These are phyloP conservation scores for Euura lappo DNA, from an alignment of 1,140 invertebrate species.

Conservation along the genomic window DNA sequence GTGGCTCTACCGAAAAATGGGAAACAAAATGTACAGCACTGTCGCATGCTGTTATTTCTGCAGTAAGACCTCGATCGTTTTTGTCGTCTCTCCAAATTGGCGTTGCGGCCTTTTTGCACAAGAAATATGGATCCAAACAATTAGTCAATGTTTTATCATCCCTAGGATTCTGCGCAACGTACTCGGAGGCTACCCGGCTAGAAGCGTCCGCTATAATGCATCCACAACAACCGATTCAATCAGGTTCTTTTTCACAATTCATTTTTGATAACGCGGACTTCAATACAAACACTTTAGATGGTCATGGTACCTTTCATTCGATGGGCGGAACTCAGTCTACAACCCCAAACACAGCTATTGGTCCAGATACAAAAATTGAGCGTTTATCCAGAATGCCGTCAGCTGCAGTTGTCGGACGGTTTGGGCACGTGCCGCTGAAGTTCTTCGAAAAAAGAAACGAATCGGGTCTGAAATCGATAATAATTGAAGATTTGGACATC, in stretches of 20 bases:
- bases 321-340: conserved; percentile 36
- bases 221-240: conserved; percentile 19
- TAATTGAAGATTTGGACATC: not conserved
- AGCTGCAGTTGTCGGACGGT: not conserved
- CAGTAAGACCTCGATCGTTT: conserved; percentile 35
- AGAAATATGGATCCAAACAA: conserved; percentile 35
- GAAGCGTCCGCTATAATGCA: conserved; percentile 29
- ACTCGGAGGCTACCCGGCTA: conserved; percentile 26
- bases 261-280: conserved; percentile 40
- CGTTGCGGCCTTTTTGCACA: conserved; percentile 29
- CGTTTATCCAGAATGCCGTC: not conserved
- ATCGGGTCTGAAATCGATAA: not conserved
- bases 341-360: conserved; percentile 17
- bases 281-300: conserved; percentile 36
- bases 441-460: not conserved
- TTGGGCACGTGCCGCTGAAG: not conserved
- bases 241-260: conserved; percentile 34
- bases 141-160: conserved; percentile 28
- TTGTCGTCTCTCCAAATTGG: conserved; percentile 32
- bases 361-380: not conserved
- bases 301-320: conserved; percentile 36
- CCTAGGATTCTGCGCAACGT: conserved; percentile 33
- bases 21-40: too few species aligned
- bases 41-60: too few species aligned
- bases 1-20: too few species aligned